Evolutionary conservation across 2,888 invertebrate species (phyloP).

Genomic region (Desoria tigrina): DNA sequence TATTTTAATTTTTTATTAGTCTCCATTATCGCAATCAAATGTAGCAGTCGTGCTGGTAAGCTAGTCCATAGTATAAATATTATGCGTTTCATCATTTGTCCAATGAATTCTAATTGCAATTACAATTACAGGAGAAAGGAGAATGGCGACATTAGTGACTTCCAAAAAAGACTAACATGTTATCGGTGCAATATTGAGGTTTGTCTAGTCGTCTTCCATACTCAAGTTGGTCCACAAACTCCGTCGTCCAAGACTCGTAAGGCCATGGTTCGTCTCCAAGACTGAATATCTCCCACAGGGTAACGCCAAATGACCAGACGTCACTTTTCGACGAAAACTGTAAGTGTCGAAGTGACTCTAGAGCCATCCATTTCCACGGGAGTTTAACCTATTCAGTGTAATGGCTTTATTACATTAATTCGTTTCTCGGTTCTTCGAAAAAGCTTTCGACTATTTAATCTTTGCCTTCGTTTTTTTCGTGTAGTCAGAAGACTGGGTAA

Average conservation of each 20-base stretch:
- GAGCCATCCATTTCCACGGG: slow-evolving; percentile 28
- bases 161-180: slow-evolving; percentile 36
- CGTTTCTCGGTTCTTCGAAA: too few species aligned
- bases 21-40: too few species aligned
- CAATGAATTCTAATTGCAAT: too few species aligned
- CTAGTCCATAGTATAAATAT: too few species aligned
- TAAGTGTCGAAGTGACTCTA: slow-evolving; percentile 23
- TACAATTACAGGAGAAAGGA: too few species aligned
- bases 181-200: too few species aligned
- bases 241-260: slow-evolving; percentile 29
- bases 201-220: slow-evolving; percentile 33
- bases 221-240: slow-evolving; percentile 30
- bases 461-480: slow-evolving; percentile 32
- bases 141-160: too few species aligned
- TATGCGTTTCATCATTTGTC: too few species aligned
- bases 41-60: too few species aligned
- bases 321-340: slow-evolving; percentile 33
- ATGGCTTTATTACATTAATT: slow-evolving; percentile 5
- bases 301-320: slow-evolving; percentile 34
- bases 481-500: slow-evolving; percentile 31
- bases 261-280: slow-evolving; percentile 38
- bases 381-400: too few species aligned
- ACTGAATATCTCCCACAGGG: slow-evolving; percentile 29
- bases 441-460: too few species aligned
- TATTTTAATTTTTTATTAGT: too few species aligned